Evolutionary conservation across 1,140 invertebrate species (phyloP).

Genomic region (Aphelinus atriplicis): DNA sequence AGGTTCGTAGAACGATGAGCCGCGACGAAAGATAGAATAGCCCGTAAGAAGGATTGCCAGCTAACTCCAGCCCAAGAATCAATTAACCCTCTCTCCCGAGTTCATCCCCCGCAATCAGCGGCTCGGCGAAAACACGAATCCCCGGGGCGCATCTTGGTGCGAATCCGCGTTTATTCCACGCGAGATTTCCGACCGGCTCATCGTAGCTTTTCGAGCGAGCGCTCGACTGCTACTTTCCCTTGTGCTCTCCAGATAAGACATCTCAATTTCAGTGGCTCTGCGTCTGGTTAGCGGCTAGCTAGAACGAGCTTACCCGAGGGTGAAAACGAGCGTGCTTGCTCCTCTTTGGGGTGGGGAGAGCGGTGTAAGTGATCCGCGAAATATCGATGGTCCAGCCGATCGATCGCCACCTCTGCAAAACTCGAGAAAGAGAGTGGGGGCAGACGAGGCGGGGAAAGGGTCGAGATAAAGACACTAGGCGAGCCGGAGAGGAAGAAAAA

Average conservation of each 20-base stretch:
- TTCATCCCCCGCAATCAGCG: conserved; percentile 37
- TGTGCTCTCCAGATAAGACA: conserved; percentile 55
- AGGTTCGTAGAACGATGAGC: not conserved
- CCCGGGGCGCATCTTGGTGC: conserved; percentile 3
- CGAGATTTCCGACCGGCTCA: conserved; percentile 47
- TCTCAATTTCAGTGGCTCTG: conserved; percentile 49
- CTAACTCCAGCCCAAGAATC: not conserved
- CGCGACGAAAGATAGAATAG: not conserved
- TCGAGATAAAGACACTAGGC: not conserved
- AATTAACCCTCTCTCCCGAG: conserved; percentile 39
- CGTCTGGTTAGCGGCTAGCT: not conserved
- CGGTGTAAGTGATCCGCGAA: conserved; percentile 15
- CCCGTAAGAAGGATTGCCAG: no score
- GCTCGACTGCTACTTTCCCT: conserved; percentile 47
- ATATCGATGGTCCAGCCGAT: not conserved
- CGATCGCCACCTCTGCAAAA: no score
- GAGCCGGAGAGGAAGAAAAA: not conserved
- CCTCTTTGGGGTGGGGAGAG: not conserved
- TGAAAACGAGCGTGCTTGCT: not conserved
- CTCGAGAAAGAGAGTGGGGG: no score
- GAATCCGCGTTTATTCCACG: conserved; percentile 46
- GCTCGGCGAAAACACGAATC: conserved; percentile 39
- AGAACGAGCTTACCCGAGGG: not conserved
- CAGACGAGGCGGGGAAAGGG: no score
- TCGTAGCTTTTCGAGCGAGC: no score